Conservation (phyloP, 2,113 vertebrate species). For the Entelurus aequoreus region DNA sequence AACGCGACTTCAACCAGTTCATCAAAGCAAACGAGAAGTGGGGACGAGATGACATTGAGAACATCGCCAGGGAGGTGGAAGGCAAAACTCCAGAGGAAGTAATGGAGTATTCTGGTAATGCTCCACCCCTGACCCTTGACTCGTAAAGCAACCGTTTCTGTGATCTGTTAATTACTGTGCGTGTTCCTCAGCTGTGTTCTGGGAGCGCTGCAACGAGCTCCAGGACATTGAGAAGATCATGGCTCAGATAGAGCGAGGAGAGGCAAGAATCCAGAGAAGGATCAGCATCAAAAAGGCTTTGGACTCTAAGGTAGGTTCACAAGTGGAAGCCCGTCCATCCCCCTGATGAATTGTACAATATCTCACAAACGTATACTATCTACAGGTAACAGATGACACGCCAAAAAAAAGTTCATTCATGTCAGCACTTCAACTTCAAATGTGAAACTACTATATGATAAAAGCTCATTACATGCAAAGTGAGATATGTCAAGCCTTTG, state of each 20-base stretch:
- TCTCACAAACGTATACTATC: too few species aligned
- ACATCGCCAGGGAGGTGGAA: constrained; percentile 96
- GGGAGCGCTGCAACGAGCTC: constrained; percentile 97
- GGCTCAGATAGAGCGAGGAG: constrained; percentile 98
- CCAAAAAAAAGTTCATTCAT: too few species aligned
- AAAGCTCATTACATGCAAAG: too few species aligned
- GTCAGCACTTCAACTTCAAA: too few species aligned
- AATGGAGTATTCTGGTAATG: constrained; percentile 94
- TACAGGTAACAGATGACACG: too few species aligned
- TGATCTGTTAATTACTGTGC: neutral
- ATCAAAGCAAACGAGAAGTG: constrained; percentile 99
- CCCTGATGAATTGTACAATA: too few species aligned
- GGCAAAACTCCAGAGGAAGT: constrained; percentile 98
- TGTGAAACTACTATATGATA: too few species aligned
- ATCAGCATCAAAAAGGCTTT: constrained; percentile 99
- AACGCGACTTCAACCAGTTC: constrained; percentile 99
- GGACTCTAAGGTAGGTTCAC: constrained; percentile 84
- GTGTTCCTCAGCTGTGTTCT: constrained; percentile 85
- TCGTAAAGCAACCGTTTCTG: neutral
- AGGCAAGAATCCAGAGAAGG: constrained; percentile 95
- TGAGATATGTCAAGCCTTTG: too few species aligned
- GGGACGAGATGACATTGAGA: constrained; percentile 97
- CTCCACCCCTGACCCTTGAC: too few species aligned
- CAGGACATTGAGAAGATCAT: constrained; percentile 99
- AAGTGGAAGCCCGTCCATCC: neutral